These are phyloP conservation scores for Nomada goodeniana DNA, from an alignment of 2,888 invertebrate genomes.

Conservation along the genomic window DNA sequence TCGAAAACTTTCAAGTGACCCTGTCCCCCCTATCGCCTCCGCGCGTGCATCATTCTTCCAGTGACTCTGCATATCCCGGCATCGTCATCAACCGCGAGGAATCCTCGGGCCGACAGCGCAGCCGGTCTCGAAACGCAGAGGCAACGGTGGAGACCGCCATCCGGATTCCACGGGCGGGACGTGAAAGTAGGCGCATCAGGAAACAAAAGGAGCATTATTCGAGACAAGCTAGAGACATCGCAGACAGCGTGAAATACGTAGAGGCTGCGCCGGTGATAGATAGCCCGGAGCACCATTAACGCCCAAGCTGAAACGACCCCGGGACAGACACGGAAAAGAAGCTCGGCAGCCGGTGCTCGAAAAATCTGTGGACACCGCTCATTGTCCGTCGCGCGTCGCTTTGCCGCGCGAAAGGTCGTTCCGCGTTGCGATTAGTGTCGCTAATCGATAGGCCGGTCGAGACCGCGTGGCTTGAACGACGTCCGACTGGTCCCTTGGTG, in stretches of 20 bases:
- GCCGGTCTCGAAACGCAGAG: not conserved
- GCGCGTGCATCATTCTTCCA: not conserved
- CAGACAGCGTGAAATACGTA: conserved; percentile 65
- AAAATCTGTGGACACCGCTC: conserved; percentile 65
- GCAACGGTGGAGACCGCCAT: conserved; percentile 5
- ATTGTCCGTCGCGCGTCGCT: conserved; percentile 42
- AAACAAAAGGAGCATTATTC: conserved; percentile 72
- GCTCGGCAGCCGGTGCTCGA: conserved; percentile 34
- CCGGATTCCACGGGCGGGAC: conserved; percentile 34
- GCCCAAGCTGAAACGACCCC: conserved; percentile 57
- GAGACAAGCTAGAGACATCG: conserved; percentile 67
- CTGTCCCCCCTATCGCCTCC: not conserved
- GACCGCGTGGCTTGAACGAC: conserved; percentile 8
- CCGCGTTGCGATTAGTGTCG: conserved; percentile 19
- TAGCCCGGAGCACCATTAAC: conserved; percentile 78
- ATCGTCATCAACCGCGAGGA: conserved; percentile 8
- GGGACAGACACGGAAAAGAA: conserved; percentile 61
- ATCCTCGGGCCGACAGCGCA: conserved; percentile 2
- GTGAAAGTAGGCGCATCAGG: conserved; percentile 64
- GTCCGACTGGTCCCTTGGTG: not conserved
- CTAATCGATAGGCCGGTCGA: conserved; percentile 13
- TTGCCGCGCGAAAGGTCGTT: conserved; percentile 49
- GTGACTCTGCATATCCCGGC: conserved; percentile 17
- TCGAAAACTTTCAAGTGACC: not conserved
- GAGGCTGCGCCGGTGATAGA: conserved; percentile 71